Conservation (phyloP, 2,113 vertebrate species). For the Pollimyrus isidori region DNA sequence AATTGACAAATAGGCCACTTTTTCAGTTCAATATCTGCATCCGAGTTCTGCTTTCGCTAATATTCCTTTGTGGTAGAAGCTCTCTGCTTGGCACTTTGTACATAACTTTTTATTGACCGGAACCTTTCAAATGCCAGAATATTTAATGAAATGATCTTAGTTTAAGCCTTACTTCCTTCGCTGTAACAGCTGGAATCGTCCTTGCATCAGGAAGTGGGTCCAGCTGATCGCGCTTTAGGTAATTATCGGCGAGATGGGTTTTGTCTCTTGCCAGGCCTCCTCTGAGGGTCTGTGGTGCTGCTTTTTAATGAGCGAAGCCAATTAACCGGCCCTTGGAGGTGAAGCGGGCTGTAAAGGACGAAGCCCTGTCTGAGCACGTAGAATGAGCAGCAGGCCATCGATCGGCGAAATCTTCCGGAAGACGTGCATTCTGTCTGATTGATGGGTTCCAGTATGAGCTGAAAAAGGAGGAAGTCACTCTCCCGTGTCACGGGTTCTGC, state of each 20-base stretch:
- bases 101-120: background rate
- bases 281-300: background rate
- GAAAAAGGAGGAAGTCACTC: background rate
- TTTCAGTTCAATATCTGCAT: background rate
- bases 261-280: background rate
- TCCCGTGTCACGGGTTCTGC: too few relatives aligned
- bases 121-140: background rate
- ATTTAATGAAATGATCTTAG: background rate
- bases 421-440: background rate
- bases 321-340: background rate
- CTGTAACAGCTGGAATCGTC: background rate
- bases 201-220: background rate
- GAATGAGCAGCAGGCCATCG: background rate
- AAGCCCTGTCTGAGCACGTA: background rate
- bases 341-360: background rate
- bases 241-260: background rate
- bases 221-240: background rate
- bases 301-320: background rate
- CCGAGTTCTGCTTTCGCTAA: background rate
- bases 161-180: background rate
- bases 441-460: background rate
- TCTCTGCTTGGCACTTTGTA: background rate
- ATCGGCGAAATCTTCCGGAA: background rate
- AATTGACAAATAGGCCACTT: background rate
- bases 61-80: background rate